Base-by-base conservation (phyloP, 2,113 vertebrate genomes). In the Lonchura striata region DNA sequence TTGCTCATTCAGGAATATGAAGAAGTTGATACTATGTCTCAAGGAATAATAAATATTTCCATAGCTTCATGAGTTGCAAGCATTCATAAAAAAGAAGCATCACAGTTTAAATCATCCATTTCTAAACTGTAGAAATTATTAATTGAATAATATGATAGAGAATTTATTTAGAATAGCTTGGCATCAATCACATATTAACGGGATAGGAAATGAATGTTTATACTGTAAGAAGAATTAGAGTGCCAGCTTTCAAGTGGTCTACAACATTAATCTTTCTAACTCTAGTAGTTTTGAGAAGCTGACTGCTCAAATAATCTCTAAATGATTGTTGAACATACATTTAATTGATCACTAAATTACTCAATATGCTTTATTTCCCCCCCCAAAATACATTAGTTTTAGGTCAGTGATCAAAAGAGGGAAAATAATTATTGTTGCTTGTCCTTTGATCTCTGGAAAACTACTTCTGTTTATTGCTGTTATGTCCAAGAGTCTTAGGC, bases 111-210 rank as follows among this genome's bases (percentile, higher is more conserved):
- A 64, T 92, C 11, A 91, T 82, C 53, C 59, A 10, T 90, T 92
- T 88, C 71, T 82, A 85, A 96, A 77, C 53, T 86, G 72, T 69
- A 69, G 84, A 82, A 77, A 80, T 72, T 82, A 90, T 56, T 82
- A 94, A 79, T 92, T 86, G 63, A 63, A 31, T 88, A 82, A 64
- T 84, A 69, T 79, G 52, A 63, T 78, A 46, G 66, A 61, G 68
- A 94, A 93, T 97, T 97, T 97, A 74, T 97, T 93, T 91, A 92
- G 92, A 89, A 63, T 82, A 87, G 50, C 81, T 86, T n/a, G 66
- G 72, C 70, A 81, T 93, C 91, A 92, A 95, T 96, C 88, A 93
- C 28, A 23, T 88, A 94, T 87, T 95, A 96, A 90, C 44, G 8
- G 81, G 71, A 49, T 94, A 95, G 77, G 91, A 95, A 96, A 95